Evolutionary conservation across 1,140 invertebrate genomes (phyloP), one percentile per base, ranked within the genome.

Genomic region (Lordiphosa stackelbergi): DNA sequence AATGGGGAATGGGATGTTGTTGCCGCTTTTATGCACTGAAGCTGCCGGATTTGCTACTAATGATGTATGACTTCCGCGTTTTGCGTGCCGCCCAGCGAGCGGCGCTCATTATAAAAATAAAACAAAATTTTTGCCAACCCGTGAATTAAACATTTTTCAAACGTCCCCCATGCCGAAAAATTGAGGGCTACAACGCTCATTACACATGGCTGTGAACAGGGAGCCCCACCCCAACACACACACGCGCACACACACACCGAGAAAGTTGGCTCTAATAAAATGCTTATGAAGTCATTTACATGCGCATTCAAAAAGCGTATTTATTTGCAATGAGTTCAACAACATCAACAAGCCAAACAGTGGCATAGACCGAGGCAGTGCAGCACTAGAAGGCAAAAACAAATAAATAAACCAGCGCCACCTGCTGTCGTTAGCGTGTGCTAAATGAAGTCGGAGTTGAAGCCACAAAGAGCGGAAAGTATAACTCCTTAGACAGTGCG

Each of bases 261-360:
- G 53, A 43, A 62, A 47, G 72, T 73, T 52, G 69, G 65, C 68
- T 45, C 65, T 84, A 84, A 84, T 84, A 81, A 81, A 81, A 81
- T 81, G 77, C 77, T 81, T 81, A 81, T 81, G 77, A 81, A 83
- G 77, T 81, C 77, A 81, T 81, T 81, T 81, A 81, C 77, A 81
- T 81, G 77, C 77, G 77, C 77, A 83, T 81, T 81, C 77, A 81
- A 69, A 81, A 69, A 83, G 77, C 77, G 77, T 83, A 81, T 81
- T 81, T 81, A 81, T 81, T 81, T 73, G 77, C 77, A 81, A 81
- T 83, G 77, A 83, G 77, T 81, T 81, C 77, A 81, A 83, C 77
- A 81, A 81, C 77, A 83, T 83, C 75, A 79, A 74, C 75, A 74
- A 66, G 66, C 66, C 71, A 66, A 53, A 24, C 34, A 51, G 28